Evolutionary conservation across 2,113 vertebrate genomes (phyloP), one percentile per base, ranked within the genome.

Genomic region (Cercocebus atys): DNA sequence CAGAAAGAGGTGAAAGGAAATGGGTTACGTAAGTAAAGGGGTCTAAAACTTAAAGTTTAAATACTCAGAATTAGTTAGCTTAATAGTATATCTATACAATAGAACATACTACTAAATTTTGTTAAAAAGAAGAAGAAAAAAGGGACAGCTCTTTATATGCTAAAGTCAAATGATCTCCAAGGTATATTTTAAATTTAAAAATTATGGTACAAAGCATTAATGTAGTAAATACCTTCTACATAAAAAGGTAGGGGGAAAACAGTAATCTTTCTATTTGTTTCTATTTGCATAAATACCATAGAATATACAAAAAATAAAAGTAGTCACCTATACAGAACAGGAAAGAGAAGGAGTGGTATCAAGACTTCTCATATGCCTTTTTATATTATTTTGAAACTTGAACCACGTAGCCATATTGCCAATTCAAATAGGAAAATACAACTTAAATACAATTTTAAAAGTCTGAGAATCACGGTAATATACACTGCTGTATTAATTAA

Each of bases 381-480:
- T 61, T 32, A 81, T 35, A 52, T 92, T 94, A 92, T 79, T 90
- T 66, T 97, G 27, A 97, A 96, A 94, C 92, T 8, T 97, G 38
- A 95, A 78, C 25, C n/a, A 96, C 91, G 47, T 59, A 84, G 50
- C 5, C 25, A 76, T 45, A 72, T 50, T 79, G 90, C 68, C 23
- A 78, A 91, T 43, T 91, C 9, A 47, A 79, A 92, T 95, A 89
- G 50, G 55, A n/a, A 89, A 96, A 92, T 50, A 93, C 86, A 88
- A 78, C 57, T 47, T 81, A 85, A 93, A 86, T 76, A 80, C 90
- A 70, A 43, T 88, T 66, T 83, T 40, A 61, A 89, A 96, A 84
- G 32, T 52, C 30, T 92, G 30, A 94, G 50, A 80, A 32, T 81
- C 81, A 80, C 57, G 57, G 52, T 76, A 95, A 95, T 72, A 64